Evolutionary conservation across 2,113 vertebrate genomes (phyloP).

Genomic region (Thinocorus orbignyianus): DNA sequence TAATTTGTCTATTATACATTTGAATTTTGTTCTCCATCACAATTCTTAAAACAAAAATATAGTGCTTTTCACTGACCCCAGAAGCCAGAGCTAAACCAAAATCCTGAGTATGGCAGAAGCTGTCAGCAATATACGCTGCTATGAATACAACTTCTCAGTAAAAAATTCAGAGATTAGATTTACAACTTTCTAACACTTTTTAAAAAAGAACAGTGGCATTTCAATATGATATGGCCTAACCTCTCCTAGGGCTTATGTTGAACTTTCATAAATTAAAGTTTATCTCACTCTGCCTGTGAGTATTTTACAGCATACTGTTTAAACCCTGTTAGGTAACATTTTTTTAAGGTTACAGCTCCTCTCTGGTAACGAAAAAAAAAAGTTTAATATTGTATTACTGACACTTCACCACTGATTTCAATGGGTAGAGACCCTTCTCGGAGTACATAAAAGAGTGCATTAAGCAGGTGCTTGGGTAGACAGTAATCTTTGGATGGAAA

Average conservation of each 20-base stretch:
- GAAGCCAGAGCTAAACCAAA: background rate
- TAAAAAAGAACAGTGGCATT: background rate
- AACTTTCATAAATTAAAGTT: background rate
- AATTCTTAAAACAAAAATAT: background rate
- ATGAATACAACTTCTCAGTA: background rate
- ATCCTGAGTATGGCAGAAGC: background rate
- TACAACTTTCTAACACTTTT: background rate
- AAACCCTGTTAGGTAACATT: background rate
- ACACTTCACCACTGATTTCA: background rate
- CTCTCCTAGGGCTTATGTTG: background rate
- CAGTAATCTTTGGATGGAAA: background rate
- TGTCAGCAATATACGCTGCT: background rate
- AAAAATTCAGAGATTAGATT: background rate
- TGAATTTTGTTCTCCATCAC: background rate
- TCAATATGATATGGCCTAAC: background rate
- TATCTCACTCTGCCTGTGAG: background rate
- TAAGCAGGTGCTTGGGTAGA: background rate
- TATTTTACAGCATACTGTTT: background rate
- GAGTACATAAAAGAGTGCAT: background rate
- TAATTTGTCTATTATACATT: background rate
- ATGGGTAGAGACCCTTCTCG: fast-evolving
- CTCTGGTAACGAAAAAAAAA: background rate
- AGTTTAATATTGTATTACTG: background rate
- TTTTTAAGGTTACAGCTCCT: background rate
- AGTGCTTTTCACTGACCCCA: background rate